phyloP scores from a whole-genome alignment of 2,797 vertebrate genomes.

The Menidia menidia region DNA sequence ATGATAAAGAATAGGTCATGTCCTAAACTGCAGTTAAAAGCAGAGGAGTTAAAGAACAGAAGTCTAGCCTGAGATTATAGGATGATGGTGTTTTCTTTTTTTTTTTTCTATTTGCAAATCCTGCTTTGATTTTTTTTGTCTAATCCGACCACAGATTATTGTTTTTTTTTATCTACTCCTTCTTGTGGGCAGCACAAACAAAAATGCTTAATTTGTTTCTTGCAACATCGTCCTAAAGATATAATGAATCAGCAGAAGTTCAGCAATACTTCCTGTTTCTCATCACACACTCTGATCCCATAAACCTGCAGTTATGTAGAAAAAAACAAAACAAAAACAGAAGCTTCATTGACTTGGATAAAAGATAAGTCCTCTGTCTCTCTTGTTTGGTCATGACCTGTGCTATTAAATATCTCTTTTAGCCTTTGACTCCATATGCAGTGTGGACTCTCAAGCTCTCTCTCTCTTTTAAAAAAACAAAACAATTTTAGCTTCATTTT shows the following conservation, averaged over 20 bases:
- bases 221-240: conserved; percentile 25
- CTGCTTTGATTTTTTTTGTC: conserved; percentile 13
- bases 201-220: conserved; percentile 8
- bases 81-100: not conserved
- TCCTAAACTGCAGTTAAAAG: conserved; percentile 6
- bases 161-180: conserved; percentile 6
- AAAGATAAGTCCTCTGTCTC: conserved; percentile 25
- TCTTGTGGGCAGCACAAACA: conserved; percentile 12
- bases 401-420: conserved; percentile 38
- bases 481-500: not conserved
- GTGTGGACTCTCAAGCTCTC: not conserved
- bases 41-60: not conserved
- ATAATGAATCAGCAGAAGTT: conserved; percentile 22
- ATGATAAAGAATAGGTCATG: not conserved
- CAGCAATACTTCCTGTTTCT: conserved; percentile 22
- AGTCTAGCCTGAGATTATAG: conserved; percentile 18
- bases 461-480: conserved; percentile 6
- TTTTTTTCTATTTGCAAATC: no score
- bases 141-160: conserved; percentile 34
- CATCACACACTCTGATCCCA: conserved; percentile 29
- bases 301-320: conserved; percentile 46
- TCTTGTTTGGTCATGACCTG: conserved; percentile 11
- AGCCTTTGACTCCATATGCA: conserved; percentile 34
- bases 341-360: conserved; percentile 21
- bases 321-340: not conserved